Percentiles rank a stretch among this genome's conserved stretches.
Conservation (phyloP, 2,113 vertebrate genomes). For the Malaclemys terrapin region DNA sequence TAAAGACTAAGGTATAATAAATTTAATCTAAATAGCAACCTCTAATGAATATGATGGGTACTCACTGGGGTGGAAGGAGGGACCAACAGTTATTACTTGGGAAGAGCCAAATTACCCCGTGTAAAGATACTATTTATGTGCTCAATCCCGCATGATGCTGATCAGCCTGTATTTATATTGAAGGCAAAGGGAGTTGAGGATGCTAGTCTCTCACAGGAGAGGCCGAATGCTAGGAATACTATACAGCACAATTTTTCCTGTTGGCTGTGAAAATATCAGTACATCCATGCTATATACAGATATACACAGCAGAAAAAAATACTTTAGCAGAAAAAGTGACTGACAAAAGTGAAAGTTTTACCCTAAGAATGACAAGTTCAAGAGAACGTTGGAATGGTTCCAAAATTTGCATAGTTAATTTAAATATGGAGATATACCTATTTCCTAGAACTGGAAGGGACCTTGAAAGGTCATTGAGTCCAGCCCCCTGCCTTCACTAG, state of each 20-base stretch:
- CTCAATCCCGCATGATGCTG: background rate
- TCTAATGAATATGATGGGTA: background rate
- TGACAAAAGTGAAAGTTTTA: background rate
- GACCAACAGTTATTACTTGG: background rate
- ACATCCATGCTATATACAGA: accelerated
- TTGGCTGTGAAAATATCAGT: background rate
- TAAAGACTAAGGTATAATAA: background rate
- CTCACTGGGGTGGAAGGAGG: background rate
- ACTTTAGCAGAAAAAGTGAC: background rate
- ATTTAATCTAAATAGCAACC: background rate
- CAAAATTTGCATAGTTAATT: background rate
- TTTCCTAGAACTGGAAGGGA: too few species aligned
- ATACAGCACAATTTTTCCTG: background rate
- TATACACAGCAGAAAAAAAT: background rate
- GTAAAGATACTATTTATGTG: accelerated
- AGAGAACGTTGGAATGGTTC: background rate
- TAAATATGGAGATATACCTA: too few species aligned
- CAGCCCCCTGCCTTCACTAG: too few species aligned
- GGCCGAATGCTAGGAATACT: accelerated
- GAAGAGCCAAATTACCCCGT: background rate
- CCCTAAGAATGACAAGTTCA: background rate
- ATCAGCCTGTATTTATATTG: background rate
- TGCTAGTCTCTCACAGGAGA: background rate
- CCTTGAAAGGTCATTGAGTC: too few species aligned
- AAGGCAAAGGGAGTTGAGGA: accelerated